Percentiles rank a stretch among this genome's conserved stretches.
These are phyloP conservation scores for Panthera leo DNA, from an alignment of 2,113 vertebrate genomes.

Conservation along the genomic window DNA sequence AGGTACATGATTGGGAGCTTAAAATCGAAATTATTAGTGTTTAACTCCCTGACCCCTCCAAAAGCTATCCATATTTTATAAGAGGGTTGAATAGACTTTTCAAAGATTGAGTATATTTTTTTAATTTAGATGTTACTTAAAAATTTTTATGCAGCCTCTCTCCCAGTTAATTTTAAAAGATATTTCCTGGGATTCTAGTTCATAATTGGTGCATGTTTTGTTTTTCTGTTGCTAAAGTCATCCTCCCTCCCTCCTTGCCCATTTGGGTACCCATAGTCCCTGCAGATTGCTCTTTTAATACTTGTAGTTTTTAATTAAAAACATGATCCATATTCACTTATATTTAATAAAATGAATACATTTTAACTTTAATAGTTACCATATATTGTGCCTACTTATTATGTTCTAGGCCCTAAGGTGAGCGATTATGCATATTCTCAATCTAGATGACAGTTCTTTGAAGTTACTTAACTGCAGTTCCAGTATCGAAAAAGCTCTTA, in stretches of 20 bases:
- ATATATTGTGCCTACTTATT: background rate
- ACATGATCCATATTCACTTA: background rate
- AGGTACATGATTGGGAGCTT: background rate
- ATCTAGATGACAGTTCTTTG: background rate
- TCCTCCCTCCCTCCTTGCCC: background rate
- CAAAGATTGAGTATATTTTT: background rate
- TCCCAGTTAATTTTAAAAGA: background rate
- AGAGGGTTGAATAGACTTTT: background rate
- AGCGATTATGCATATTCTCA: background rate
- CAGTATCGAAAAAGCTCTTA: background rate
- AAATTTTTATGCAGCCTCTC: background rate
- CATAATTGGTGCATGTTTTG: background rate
- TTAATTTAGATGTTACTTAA: background rate
- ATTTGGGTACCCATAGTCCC: background rate
- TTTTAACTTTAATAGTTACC: slow-evolving; percentile 10
- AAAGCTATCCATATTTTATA: background rate
- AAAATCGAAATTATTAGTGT: background rate
- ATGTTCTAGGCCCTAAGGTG: background rate
- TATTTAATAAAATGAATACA: background rate
- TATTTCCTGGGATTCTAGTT: background rate
- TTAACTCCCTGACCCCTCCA: background rate
- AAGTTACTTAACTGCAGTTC: background rate
- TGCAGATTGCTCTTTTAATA: background rate
- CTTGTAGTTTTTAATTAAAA: slow-evolving; percentile 5
- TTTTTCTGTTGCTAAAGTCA: slow-evolving; percentile 28